Conservation (phyloP, 2,113 vertebrate species). For the Regulus satrapa region DNA sequence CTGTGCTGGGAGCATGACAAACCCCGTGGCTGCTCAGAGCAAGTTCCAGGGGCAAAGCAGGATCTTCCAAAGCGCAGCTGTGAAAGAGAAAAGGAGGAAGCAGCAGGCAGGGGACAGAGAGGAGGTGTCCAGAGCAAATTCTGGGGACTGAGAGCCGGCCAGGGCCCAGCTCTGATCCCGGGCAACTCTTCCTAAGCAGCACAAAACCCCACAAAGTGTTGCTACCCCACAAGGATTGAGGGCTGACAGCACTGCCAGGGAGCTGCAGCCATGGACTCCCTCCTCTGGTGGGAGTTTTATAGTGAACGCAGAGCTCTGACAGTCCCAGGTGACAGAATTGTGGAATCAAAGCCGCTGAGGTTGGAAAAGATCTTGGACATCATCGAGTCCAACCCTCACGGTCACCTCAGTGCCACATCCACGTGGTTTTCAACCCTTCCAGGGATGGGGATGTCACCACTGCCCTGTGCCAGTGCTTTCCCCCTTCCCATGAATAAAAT, state of each 20-base stretch:
- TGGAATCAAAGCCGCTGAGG: not conserved
- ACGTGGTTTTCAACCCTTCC: accelerated
- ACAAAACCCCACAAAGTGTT: accelerated
- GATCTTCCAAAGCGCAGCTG: not conserved
- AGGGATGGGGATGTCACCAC: not conserved
- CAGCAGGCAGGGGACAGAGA: not conserved
- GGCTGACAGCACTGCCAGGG: not conserved
- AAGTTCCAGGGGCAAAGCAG: not conserved
- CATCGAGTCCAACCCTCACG: not conserved
- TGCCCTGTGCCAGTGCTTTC: not conserved
- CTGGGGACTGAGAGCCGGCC: not conserved
- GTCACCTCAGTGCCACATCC: not conserved
- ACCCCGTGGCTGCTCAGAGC: not conserved
- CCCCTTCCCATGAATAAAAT: not conserved
- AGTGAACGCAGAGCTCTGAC: not conserved
- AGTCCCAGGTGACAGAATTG: not conserved
- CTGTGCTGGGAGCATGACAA: not conserved
- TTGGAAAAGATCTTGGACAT: not conserved
- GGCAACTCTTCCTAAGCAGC: not conserved
- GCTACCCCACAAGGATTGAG: not conserved
- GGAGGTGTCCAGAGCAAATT: not conserved
- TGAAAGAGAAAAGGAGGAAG: not conserved
- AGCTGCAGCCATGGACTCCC: not conserved
- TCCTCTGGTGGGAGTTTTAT: not conserved
- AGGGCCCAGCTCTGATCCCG: not conserved